phyloP scores from a whole-genome alignment of 2,113 vertebrate genomes.

The Peromyscus maniculatus region DNA sequence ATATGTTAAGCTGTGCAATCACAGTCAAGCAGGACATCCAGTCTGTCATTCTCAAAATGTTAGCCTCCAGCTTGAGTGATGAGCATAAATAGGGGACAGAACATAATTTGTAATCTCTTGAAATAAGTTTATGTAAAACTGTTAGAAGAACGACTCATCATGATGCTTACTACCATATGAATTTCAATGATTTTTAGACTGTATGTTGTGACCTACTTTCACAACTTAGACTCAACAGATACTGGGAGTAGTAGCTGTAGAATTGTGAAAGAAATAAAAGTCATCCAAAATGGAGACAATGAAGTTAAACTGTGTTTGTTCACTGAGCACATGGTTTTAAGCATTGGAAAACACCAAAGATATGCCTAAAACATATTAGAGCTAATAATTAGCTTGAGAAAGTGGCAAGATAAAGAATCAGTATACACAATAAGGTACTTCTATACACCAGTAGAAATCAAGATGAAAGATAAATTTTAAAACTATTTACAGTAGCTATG shows the following conservation, averaged over 20 bases:
- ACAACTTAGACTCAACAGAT: neutral
- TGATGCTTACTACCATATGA: accelerated
- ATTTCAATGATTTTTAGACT: neutral
- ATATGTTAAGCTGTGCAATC: neutral
- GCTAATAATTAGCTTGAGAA: neutral
- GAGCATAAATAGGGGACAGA: neutral
- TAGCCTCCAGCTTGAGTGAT: neutral
- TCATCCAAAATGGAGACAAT: neutral
- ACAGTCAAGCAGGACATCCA: neutral
- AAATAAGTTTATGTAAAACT: neutral
- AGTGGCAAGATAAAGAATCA: neutral
- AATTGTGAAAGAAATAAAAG: neutral
- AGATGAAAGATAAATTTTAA: neutral
- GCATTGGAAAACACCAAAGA: neutral
- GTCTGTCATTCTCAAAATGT: neutral
- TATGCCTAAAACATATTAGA: neutral
- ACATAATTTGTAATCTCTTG: neutral
- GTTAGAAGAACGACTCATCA: neutral
- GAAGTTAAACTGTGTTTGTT: neutral
- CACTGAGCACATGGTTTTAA: neutral
- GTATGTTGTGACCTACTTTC: neutral
- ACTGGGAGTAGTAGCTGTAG: neutral
- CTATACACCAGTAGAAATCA: neutral
- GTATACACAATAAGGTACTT: neutral
- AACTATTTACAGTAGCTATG: neutral